These are phyloP conservation scores for Gila orcuttii DNA, from an alignment of 2,113 vertebrate species.

Conservation along the genomic window DNA sequence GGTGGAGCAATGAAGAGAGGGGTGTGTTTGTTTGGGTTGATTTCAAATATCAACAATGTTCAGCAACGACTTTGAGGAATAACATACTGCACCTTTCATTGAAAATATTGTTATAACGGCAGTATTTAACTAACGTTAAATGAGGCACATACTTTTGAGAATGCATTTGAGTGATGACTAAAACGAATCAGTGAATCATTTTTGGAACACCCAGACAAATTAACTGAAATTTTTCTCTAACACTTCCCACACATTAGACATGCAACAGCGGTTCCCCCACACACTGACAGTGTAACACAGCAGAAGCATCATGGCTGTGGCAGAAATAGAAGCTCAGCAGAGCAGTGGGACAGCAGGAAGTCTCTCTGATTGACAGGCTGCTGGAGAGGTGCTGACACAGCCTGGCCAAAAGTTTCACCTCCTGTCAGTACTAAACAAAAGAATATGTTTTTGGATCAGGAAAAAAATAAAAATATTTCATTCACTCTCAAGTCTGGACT, in stretches of 20 bases:
- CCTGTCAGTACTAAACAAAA: neutral
- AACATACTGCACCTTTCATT: too few relatives aligned
- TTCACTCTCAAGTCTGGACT: neutral
- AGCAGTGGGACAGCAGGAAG: constrained; percentile 42
- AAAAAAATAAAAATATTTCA: too few relatives aligned
- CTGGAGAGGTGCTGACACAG: constrained; percentile 46
- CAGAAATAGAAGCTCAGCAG: constrained; percentile 48
- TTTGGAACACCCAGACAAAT: constrained; percentile 3
- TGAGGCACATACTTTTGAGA: neutral
- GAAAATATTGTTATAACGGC: too few relatives aligned
- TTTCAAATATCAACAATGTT: too few relatives aligned
- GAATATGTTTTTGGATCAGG: constrained; percentile 11
- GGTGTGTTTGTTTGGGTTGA: too few relatives aligned
- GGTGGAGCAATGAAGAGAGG: too few relatives aligned
- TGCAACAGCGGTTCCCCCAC: constrained; percentile 11
- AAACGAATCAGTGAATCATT: neutral
- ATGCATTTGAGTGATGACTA: neutral
- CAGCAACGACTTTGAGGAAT: too few relatives aligned
- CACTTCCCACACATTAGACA: neutral
- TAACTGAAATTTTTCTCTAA: neutral
- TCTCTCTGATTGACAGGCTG: constrained; percentile 39
- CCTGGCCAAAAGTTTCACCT: constrained; percentile 21
- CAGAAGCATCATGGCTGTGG: constrained; percentile 36
- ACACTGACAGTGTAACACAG: constrained; percentile 30
- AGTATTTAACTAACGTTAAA: too few relatives aligned